Base-by-base conservation (phyloP, 2,797 vertebrate genomes). In the Podarcis siculus region DNA sequence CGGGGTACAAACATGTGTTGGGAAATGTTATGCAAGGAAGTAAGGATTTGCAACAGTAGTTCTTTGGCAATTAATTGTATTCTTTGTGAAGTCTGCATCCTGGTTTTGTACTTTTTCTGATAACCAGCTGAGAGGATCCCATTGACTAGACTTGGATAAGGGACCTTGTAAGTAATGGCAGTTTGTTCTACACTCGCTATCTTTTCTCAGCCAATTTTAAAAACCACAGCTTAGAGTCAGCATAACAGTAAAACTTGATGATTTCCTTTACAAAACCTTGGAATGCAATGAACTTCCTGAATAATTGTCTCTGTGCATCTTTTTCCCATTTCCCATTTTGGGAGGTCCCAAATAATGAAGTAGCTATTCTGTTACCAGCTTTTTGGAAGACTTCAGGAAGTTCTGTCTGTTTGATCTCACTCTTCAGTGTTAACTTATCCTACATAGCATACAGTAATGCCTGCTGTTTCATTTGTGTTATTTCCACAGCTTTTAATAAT, bases 311-410 rank as follows among this genome's bases (percentile, higher is more conserved):
- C 85, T 17, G 58, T 89, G 87, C 35, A 86, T 17, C 5, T 88
- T 93, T 91, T 78, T 35, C 72, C 73, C 8, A 37, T 83, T 2
- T n/a, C 35, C 27, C 45, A 55, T 58, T 81, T 42, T 67, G 69
- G 0, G 27, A 0, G 88, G 80, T 73, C 61, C 1, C 4, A 69
- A 69, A 69, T 77, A 42, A 42, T 87, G 67, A 49, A 17, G 1
- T 10, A 79, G 80, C 49, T 0, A 7, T 3, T 84, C 69, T 86
- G 0, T 7, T 15, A 45, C 3, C 6, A 3, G 71, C 72, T 0
- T 0, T 78, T 87, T 71, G 64, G 49, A 81, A 71, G 83, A 79
- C 0, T 3, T 1, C 8, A 84, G 3, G 3, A 83, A 76, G 7
- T 0, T 9, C 0, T 0, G 71, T 86, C 17, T 85, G 5, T 5